Evolutionary conservation across 2,113 vertebrate genomes (phyloP).

Genomic region (Leptocoma aspasia): DNA sequence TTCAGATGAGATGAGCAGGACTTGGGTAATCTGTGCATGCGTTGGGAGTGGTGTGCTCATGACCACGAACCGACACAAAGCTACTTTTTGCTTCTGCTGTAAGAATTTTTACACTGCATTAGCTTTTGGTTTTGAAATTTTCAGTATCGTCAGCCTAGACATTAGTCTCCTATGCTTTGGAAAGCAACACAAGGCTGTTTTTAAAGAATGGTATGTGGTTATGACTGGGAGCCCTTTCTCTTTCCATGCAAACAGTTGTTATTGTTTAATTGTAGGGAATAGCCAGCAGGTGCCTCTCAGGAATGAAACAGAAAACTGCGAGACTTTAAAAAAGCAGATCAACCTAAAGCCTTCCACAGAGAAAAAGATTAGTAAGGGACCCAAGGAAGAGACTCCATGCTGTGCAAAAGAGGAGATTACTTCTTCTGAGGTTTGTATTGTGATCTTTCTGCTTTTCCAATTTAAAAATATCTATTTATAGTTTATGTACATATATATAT

Average conservation of each 20-base stretch:
- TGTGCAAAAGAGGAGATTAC: conserved; percentile 60
- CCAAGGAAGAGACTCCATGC: conserved; percentile 64
- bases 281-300: conserved; percentile 72
- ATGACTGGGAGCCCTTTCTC: background rate
- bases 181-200: background rate
- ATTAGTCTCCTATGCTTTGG: background rate
- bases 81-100: background rate
- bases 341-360: conserved; percentile 64
- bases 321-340: conserved; percentile 68
- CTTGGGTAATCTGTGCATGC: background rate
- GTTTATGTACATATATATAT: background rate
- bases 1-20: background rate
- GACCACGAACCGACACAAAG: background rate
- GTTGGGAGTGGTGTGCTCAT: background rate
- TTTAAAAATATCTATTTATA: background rate
- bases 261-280: conserved; percentile 67
- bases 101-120: background rate
- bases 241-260: background rate
- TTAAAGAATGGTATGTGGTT: background rate
- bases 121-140: background rate
- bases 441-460: background rate
- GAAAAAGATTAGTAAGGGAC: conserved; percentile 64
- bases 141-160: background rate
- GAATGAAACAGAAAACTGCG: conserved; percentile 70
- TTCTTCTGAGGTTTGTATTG: conserved; percentile 67